These are phyloP conservation scores for Drosophila mulleri DNA, from an alignment of 2,888 invertebrate species.

Conservation along the genomic window DNA sequence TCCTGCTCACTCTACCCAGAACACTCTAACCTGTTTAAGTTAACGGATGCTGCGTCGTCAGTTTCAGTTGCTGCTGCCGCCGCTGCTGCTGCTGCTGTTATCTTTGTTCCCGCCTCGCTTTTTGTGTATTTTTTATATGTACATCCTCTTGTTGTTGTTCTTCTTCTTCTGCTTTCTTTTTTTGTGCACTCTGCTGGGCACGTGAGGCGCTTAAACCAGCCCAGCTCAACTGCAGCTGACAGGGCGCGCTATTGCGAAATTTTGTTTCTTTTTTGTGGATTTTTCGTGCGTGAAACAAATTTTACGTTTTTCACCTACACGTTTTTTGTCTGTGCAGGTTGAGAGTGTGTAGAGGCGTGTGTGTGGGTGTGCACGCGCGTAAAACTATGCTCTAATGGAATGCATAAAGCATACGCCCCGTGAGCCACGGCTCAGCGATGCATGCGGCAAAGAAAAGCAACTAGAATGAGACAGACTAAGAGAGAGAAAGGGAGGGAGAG, in stretches of 20 bases:
- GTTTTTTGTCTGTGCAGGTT: conserved; percentile 46
- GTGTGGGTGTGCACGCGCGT: conserved; percentile 39
- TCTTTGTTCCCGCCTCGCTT: conserved; percentile 15
- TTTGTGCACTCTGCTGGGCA: conserved; percentile 23
- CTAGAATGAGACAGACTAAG: neutral
- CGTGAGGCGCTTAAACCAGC: conserved; percentile 43
- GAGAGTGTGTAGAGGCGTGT: neutral
- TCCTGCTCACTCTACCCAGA: neutral
- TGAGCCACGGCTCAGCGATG: conserved; percentile 35
- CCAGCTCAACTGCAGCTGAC: conserved; percentile 43
- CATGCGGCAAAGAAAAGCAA: conserved; percentile 14
- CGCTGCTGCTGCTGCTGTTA: conserved; percentile 22
- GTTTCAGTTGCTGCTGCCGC: conserved; percentile 30
- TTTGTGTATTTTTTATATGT: conserved; percentile 2
- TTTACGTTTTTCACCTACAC: conserved; percentile 52
- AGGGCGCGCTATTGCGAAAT: conserved; percentile 18
- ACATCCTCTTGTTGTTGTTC: neutral
- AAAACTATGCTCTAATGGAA: conserved; percentile 74
- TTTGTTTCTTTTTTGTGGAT: conserved; percentile 16
- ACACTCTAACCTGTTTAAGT: conserved; percentile 14
- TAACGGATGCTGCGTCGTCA: conserved; percentile 49
- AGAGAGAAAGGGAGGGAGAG: neutral
- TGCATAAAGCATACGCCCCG: conserved; percentile 72
- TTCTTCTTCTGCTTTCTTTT: neutral
- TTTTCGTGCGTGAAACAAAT: conserved; percentile 58